Evolutionary conservation across 1,140 invertebrate genomes (phyloP).

Genomic region (Drosophila miranda): DNA sequence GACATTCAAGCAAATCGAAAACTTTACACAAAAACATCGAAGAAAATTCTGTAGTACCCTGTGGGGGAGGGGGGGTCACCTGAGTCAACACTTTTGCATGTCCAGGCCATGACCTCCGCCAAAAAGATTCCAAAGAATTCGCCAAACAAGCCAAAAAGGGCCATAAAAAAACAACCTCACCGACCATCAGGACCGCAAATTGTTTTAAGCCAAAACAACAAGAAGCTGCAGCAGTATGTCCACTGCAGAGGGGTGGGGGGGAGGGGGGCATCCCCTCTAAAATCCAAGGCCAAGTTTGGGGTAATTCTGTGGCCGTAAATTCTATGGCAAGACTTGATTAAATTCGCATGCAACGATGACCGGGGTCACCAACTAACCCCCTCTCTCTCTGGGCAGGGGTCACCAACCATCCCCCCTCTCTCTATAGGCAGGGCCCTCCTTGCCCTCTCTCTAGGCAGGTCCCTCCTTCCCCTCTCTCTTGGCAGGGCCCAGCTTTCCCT

Average conservation of each 20-base stretch:
- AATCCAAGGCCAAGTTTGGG: constrained; percentile 38
- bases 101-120: background rate
- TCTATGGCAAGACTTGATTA: constrained; percentile 82
- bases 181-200: constrained; percentile 54
- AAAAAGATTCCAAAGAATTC: constrained; percentile 49
- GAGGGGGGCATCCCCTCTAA: background rate
- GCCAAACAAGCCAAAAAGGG: constrained; percentile 8
- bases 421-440: no score
- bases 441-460: no score
- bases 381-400: no score
- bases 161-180: constrained; percentile 39
- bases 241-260: no score
- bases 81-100: constrained; percentile 30
- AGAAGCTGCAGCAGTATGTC: background rate
- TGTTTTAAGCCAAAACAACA: constrained; percentile 55
- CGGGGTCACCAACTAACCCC: background rate
- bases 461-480: no score
- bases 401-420: no score
- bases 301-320: constrained; percentile 67
- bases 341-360: constrained; percentile 75
- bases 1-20: constrained; percentile 50
- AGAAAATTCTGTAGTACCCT: background rate
- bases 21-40: constrained; percentile 28
- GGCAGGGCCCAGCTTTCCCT: no score
- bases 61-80: constrained; percentile 12